phyloP scores from a whole-genome alignment of 2,797 vertebrate species.

The Aythya fuligula region DNA sequence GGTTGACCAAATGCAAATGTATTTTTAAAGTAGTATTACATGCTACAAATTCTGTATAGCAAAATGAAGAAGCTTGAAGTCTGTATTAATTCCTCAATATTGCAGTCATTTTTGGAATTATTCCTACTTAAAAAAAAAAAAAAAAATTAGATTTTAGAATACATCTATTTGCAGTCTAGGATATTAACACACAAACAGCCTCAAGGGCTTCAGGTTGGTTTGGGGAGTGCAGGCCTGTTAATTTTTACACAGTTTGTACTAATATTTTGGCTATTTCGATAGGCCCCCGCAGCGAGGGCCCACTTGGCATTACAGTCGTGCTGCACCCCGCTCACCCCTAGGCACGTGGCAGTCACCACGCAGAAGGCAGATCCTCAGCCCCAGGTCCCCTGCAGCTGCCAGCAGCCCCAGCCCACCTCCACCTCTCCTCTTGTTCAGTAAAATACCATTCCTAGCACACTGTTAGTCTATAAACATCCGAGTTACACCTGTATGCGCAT shows the following conservation, averaged over 20 bases:
- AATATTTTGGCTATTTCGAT: neutral
- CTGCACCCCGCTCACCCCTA: too few relatives aligned
- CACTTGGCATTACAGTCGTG: too few relatives aligned
- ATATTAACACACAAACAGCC: neutral
- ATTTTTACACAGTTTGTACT: neutral
- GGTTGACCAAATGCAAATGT: neutral
- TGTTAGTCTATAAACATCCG: neutral
- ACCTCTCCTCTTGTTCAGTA: neutral
- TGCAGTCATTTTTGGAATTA: accelerated
- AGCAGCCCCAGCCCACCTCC: accelerated
- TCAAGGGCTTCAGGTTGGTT: neutral
- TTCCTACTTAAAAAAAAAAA: too few relatives aligned
- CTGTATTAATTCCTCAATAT: neutral
- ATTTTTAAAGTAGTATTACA: neutral
- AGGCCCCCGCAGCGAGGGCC: too few relatives aligned
- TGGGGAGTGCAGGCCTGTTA: neutral
- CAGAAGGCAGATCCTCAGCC: too few relatives aligned
- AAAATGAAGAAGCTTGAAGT: neutral
- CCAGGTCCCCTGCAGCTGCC: accelerated
- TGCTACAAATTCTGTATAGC: neutral
- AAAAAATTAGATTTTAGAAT: neutral
- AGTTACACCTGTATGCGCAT: neutral
- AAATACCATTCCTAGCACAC: neutral
- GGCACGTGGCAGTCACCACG: too few relatives aligned
- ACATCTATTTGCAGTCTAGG: neutral